Conservation (phyloP, 2,113 vertebrate species). For the Halichoeres trimaculatus region DNA sequence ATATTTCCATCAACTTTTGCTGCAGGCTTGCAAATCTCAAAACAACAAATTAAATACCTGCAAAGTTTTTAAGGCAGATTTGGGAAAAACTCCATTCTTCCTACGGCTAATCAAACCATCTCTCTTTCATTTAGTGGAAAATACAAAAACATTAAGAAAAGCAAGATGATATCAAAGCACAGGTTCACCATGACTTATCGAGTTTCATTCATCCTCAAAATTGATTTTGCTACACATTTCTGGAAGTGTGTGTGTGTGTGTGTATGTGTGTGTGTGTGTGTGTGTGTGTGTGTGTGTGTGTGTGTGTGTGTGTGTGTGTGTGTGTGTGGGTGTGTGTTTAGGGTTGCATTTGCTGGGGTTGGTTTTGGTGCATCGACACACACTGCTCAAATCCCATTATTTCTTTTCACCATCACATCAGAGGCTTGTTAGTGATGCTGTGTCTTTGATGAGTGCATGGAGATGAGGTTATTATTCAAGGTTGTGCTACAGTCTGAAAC, state of each 20-base stretch:
- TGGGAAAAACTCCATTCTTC: slow-evolving; percentile 19
- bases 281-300: neutral
- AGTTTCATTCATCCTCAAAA: slow-evolving; percentile 51
- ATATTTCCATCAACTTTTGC: neutral
- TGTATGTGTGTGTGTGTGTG: neutral
- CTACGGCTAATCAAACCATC: slow-evolving; percentile 6
- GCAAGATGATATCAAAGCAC: slow-evolving; percentile 18
- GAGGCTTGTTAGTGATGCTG: slow-evolving; percentile 50
- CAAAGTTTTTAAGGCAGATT: neutral
- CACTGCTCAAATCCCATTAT: slow-evolving; percentile 58
- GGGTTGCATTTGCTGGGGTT: slow-evolving; percentile 40
- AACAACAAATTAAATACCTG: neutral
- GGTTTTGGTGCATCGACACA: slow-evolving; percentile 52
- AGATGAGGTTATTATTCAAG: slow-evolving; percentile 55
- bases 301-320: neutral
- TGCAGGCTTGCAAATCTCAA: neutral
- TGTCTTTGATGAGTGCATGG: slow-evolving; percentile 5
- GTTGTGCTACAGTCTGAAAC: neutral
- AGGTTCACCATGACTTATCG: slow-evolving; percentile 23
- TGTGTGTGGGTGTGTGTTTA: neutral
- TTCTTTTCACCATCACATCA: slow-evolving; percentile 55
- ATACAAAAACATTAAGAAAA: slow-evolving; percentile 20
- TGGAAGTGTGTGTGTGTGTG: neutral
- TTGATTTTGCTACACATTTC: slow-evolving; percentile 39
- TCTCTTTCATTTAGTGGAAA: slow-evolving; percentile 22